These are phyloP conservation scores for Euzetes globulus DNA, from an alignment of 2,888 invertebrate species.

Conservation along the genomic window DNA sequence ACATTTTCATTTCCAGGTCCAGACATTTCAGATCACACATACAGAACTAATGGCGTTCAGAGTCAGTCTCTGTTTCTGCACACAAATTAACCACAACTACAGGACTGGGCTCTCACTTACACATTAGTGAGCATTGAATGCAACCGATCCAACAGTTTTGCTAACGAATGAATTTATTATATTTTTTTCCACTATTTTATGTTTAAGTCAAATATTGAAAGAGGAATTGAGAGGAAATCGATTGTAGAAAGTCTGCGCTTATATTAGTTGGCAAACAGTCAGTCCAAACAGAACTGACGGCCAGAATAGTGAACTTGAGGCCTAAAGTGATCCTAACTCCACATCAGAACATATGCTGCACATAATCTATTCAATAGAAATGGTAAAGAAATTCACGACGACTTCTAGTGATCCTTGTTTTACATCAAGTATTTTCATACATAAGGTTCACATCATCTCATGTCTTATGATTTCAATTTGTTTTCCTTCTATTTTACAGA, in stretches of 20 bases:
- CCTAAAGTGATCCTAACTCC: neutral
- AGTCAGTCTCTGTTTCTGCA: neutral
- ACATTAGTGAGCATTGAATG: neutral
- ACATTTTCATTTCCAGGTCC: conserved; percentile 11
- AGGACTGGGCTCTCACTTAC: neutral
- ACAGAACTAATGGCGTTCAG: too few relatives aligned
- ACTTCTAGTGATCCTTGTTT: neutral
- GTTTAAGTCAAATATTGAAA: neutral
- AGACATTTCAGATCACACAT: too few relatives aligned
- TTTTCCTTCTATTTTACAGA: neutral
- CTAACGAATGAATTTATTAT: neutral
- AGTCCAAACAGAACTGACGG: too few relatives aligned
- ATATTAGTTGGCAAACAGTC: neutral
- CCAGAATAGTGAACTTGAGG: too few relatives aligned
- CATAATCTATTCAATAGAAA: neutral
- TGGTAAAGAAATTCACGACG: neutral
- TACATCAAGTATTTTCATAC: neutral
- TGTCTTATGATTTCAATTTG: neutral
- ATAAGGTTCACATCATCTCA: neutral
- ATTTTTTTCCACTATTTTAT: neutral
- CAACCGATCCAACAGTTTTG: neutral
- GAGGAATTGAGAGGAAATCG: neutral
- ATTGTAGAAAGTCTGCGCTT: neutral
- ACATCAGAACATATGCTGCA: neutral
- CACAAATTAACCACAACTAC: neutral